These are phyloP conservation scores for Grantiella picta DNA, from an alignment of 2,113 vertebrate genomes.

Conservation along the genomic window DNA sequence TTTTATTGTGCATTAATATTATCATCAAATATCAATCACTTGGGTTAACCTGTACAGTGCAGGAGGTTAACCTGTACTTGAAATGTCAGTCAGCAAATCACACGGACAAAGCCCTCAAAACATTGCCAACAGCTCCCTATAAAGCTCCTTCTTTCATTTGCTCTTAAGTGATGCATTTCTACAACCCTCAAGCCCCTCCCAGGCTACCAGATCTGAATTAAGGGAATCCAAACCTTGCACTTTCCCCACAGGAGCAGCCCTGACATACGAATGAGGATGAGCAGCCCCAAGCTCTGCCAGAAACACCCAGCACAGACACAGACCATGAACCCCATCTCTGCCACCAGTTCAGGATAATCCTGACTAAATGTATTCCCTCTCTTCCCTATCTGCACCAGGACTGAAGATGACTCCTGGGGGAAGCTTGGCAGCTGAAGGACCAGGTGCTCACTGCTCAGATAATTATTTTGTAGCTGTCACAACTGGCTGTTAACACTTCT, in stretches of 20 bases:
- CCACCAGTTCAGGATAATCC: neutral
- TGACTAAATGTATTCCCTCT: neutral
- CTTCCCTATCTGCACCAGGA: constrained; percentile 1
- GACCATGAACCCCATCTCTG: neutral
- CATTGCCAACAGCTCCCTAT: neutral
- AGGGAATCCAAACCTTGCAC: neutral
- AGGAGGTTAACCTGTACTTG: neutral
- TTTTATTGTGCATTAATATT: constrained; percentile 11
- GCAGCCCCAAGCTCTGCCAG: neutral
- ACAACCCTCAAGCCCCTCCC: neutral
- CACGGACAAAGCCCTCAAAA: neutral
- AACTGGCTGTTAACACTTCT: constrained; percentile 51
- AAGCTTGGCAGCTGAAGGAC: constrained; percentile 46
- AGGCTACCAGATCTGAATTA: neutral
- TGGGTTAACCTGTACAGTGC: neutral
- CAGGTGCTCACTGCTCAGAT: constrained; percentile 41
- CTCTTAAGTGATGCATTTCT: neutral
- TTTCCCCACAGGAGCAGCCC: neutral
- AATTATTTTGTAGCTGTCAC: constrained; percentile 65
- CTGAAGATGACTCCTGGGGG: constrained; percentile 12
- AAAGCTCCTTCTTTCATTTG: neutral
- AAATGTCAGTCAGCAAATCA: neutral
- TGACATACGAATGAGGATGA: neutral
- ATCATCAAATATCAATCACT: constrained; percentile 2
- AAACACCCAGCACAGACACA: neutral